Evolutionary conservation across 2,888 invertebrate species (phyloP), one percentile per base, ranked within the genome.

Genomic region (Caenorhabditis panamensis): DNA sequence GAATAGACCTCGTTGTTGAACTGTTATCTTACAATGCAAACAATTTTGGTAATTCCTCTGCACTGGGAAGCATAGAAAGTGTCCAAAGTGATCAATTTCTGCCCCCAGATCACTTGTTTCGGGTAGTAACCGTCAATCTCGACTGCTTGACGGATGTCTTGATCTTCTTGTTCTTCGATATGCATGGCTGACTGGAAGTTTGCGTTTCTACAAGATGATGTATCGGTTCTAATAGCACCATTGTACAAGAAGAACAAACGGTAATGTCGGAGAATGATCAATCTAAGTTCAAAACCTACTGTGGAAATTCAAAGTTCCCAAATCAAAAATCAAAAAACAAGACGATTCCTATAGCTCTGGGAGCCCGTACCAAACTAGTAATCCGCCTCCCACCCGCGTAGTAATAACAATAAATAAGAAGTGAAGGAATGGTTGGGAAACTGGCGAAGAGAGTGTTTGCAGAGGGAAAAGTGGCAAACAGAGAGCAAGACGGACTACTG

Each of bases 21-120:
- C n/a, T n/a, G n/a, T n/a, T n/a, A 49, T 64, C 86, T 82, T 18
- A 87, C 88, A 75, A 88, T 86, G 51, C 86, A 86, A 13, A 87
- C 69, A 26, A 84, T 69, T 71, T 88, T 88, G 31, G 87, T 78
- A 59, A 86, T 67, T 37, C 88, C 88, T 51, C 87, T 58, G 22
- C 79, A 76, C 31, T 82, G 87, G 2, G 85, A 79, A 0, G 86
- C 80, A 49, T 85, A 87, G 51, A 82, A 77, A 28, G 84, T 80
- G 67, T 88, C 88, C 24, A 88, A 53, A 31, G 76, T 61, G 73
- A 88, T 79, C 58, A 86, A 53, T 54, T 82, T 83, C 1, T 82
- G 85, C 53, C 63, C 75, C 51, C 64, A 73, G 61, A 72, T 31
- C 22, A 77, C 31, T 53, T 76, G 66, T 59, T 76, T 76, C 18